Evolutionary conservation across 2,113 vertebrate species (phyloP), one percentile per base, ranked within the genome.

Genomic region (Herpetotheres cachinnans): DNA sequence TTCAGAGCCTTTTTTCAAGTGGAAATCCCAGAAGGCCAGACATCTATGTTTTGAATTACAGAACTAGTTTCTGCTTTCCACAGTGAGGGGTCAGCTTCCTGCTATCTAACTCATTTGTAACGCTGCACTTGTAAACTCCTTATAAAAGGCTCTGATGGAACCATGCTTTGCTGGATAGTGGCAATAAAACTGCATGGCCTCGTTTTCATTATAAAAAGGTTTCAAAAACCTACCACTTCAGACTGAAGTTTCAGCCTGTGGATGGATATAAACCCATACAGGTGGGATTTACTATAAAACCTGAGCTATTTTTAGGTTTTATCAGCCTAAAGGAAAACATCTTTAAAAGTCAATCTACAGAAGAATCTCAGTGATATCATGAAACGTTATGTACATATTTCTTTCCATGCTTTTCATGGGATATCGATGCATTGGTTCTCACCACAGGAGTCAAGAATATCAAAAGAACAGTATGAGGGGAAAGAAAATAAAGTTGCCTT

Each of bases 81-180:
- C 89, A 50, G 94, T 6, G 63, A 96, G 86, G 82, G 82, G 87
- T 93, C 84, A 97, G 74, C 54, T 90, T 74, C 93, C 96, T 86
- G 86, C 93, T 91, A 94, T 93, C 74, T 83, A 95, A 91, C 87
- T 94, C 84, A 95, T 97, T 96, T 94, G 94, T 96, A 95, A 94
- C 5, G 2, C 81, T 94, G 93, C 74, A 22, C 87, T 95, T 90
- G 86, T 91, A 97, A 96, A 96, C 86, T 94, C 89, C 50, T 0
- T 9, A 95, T 95, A 94, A 96, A 91, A 95, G 52, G 66, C 78
- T 94, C 49, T 73, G 84, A 90, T 90, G 84, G 87, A 95, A 38
- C 54, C 78, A 82, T 0, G 58, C 89, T 93, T 73, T 11, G 0
- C 74, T 73, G 78, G 54, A 55, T 38, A 61, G 20, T 22, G 32